Evolutionary conservation across 2,888 invertebrate genomes (phyloP).

Genomic region (Spisula subtruncata): DNA sequence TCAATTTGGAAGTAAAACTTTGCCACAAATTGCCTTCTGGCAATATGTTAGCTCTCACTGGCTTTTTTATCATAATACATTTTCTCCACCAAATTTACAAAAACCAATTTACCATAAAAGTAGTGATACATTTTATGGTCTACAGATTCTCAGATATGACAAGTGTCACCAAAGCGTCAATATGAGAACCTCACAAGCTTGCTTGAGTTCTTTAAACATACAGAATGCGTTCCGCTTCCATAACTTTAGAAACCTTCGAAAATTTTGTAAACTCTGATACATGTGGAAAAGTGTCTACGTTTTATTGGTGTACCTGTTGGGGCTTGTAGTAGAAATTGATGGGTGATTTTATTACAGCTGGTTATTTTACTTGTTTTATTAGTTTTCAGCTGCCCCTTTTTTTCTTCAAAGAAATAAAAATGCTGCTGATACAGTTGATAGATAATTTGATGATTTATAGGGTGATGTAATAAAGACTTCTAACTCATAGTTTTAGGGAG

Average conservation of each 20-base stretch:
- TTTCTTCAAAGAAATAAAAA: not conserved
- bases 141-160: constrained; percentile 44
- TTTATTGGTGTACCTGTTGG: not conserved
- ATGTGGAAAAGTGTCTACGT: not conserved
- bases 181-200: constrained; percentile 33
- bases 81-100: constrained; percentile 45
- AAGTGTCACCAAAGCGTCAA: constrained; percentile 34
- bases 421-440: not conserved
- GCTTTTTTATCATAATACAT: constrained; percentile 34
- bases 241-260: not conserved
- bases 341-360: constrained; percentile 9
- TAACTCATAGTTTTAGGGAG: no score
- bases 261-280: not conserved
- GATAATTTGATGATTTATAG: not conserved
- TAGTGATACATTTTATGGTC: constrained; percentile 52
- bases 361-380: not conserved
- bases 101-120: constrained; percentile 51
- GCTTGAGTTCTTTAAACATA: constrained; percentile 30
- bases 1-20: constrained; percentile 30
- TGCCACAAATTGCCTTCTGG: constrained; percentile 42
- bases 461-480: not conserved
- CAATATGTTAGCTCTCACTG: constrained; percentile 43
- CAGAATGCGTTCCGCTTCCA: constrained; percentile 35
- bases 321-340: not conserved
- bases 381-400: not conserved